These are phyloP conservation scores for Catocala nupta DNA, from an alignment of 2,888 invertebrate species.

Conservation along the genomic window DNA sequence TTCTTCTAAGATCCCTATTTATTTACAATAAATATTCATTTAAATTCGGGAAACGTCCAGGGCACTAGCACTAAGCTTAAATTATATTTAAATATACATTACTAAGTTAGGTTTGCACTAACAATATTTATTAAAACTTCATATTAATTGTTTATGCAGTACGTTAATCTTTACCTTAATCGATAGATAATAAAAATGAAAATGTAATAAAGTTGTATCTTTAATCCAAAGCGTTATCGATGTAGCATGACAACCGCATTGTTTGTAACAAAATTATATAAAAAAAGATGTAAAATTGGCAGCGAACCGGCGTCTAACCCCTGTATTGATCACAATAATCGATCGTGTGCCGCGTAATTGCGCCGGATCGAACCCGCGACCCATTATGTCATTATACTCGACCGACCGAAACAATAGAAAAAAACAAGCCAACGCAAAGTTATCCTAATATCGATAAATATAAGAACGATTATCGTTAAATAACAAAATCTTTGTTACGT, in stretches of 20 bases:
- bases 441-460: constrained; percentile 30
- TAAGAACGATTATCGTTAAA: constrained; percentile 31
- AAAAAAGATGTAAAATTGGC: constrained; percentile 84
- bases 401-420: constrained; percentile 81
- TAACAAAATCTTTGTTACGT: constrained; percentile 39
- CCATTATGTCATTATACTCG: constrained; percentile 86
- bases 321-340: constrained; percentile 87
- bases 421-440: constrained; percentile 33
- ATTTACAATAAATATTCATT: too few relatives aligned
- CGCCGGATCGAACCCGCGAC: constrained; percentile 81
- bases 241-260: constrained; percentile 69
- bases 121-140: too few relatives aligned
- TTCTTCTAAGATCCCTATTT: too few relatives aligned
- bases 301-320: constrained; percentile 85
- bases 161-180: too few relatives aligned
- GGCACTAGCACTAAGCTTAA: too few relatives aligned
- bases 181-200: not conserved
- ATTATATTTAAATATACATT: too few relatives aligned
- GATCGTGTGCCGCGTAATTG: constrained; percentile 87
- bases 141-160: too few relatives aligned
- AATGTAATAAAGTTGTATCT: constrained; percentile 1
- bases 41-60: too few relatives aligned
- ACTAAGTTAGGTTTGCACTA: too few relatives aligned
- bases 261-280: constrained; percentile 77
- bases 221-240: constrained; percentile 64